Base-by-base conservation (phyloP, 2,888 invertebrate genomes). In the Adelognathus sp. region DNA sequence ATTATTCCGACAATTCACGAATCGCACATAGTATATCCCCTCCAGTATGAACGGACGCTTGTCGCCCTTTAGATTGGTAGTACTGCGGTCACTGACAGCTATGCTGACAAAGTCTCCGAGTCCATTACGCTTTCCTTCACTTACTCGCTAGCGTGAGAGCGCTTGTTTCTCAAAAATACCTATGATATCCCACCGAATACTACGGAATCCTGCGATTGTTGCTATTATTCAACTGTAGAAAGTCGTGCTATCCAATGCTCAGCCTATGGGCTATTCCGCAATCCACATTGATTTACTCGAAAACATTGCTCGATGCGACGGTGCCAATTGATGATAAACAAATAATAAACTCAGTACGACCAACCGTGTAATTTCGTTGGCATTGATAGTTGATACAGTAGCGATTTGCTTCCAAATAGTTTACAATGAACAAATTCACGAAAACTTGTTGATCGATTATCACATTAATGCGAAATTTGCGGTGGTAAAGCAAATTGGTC, bases 331-430 rank as follows among this genome's bases (percentile, higher is more conserved):
- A 44, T n/a, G 41, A 33, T 27, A 24, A 58, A 33, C 44, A 41
- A 36, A 14, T 2, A 36, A 27, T 6, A 11, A 21, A 14, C 46
- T 58, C 70, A 70, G 70, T 70, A 27, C 33, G 16, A 46, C 70
- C 70, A 70, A 70, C 70, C 16, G 58, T 6, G 29, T 27, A 44
- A 36, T 27, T 46, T 70, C 9, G 24, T 4, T 24, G 46, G 24
- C 46, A 16, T 50, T 58, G 21, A 16, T 39, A n/a, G n/a, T 54
- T 24, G n/a, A n/a, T n/a, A n/a, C n/a, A 11, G 18, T 33, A 6
- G 11, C 9, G n/a, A 66, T 36, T 52, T 50, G 1, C 9, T 3
- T 11, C 14, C 14, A 52, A 52, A n/a, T 54, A 9, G 5, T 9
- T 7, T 9, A 52, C 3, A 11, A 21, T 29, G 14, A 14, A 16